A percentile compares a stretch with the other conserved stretches of the same genome.
phyloP scores from a whole-genome alignment of 2,888 invertebrate species.

The Tubulanus polymorphus region DNA sequence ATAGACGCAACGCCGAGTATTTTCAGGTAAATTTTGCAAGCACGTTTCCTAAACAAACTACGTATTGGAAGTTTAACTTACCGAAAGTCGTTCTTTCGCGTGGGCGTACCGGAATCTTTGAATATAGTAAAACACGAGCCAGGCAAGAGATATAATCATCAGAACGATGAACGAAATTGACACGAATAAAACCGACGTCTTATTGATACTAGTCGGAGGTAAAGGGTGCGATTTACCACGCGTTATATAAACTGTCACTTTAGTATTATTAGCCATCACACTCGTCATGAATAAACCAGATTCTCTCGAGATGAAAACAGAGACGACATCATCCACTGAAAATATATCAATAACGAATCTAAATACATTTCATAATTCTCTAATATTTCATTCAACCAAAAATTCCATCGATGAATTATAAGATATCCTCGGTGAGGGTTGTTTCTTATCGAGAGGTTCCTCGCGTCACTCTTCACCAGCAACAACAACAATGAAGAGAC shows the following conservation, averaged over 20 bases:
- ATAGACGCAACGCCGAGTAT: too few species aligned
- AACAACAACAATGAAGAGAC: too few species aligned
- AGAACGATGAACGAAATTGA: conserved; percentile 92
- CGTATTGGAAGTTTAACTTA: too few species aligned
- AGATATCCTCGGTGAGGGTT: too few species aligned
- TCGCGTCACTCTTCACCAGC: too few species aligned
- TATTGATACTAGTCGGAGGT: conserved; percentile 55
- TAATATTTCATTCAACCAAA: background rate
- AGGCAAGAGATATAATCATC: conserved; percentile 90
- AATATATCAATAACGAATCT: conserved; percentile 16
- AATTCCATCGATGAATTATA: too few species aligned
- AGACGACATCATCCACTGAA: conserved; percentile 69
- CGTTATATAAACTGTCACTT: conserved; percentile 66
- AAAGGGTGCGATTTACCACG: conserved; percentile 61
- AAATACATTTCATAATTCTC: background rate
- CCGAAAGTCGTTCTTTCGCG: conserved; percentile 88
- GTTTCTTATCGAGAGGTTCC: too few species aligned
- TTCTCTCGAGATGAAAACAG: conserved; percentile 75
- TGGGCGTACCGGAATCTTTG: conserved; percentile 91
- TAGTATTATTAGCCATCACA: conserved; percentile 66
- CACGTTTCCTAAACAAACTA: too few species aligned
- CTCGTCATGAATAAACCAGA: conserved; percentile 71
- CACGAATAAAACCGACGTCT: conserved; percentile 86
- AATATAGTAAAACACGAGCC: conserved; percentile 94
- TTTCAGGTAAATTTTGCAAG: too few species aligned